Percentiles rank a stretch among this genome's conserved stretches.
These are phyloP conservation scores for Macroglossus sobrinus DNA, from an alignment of 2,113 vertebrate genomes.

Conservation along the genomic window DNA sequence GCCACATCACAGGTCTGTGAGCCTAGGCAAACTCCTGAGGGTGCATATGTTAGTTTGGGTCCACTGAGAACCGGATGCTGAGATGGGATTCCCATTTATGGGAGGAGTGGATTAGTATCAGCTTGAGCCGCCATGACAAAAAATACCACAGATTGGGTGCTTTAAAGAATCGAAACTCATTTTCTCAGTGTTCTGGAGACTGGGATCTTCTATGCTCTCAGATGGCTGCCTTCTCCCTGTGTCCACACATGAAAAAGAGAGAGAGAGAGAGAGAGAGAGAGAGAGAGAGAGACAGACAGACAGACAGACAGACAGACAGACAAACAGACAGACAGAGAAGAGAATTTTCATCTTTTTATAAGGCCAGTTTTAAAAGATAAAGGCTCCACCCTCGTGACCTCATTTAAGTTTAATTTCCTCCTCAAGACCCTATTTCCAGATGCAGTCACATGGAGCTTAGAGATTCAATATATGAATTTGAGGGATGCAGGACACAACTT, in stretches of 20 bases:
- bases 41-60: background rate
- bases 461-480: background rate
- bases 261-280: too few species aligned
- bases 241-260: background rate
- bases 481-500: background rate
- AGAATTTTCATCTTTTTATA: background rate
- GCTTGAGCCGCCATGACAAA: too few species aligned
- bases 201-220: background rate
- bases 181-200: background rate
- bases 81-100: background rate
- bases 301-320: too few species aligned
- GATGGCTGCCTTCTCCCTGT: background rate
- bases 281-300: background rate
- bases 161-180: background rate
- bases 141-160: background rate
- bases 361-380: background rate
- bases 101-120: background rate
- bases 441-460: background rate
- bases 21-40: background rate
- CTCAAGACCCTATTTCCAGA: background rate
- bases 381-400: background rate
- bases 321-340: too few species aligned
- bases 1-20: background rate
- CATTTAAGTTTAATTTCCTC: background rate
- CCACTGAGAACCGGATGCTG: background rate